Evolutionary conservation across 2,888 invertebrate genomes (phyloP), one percentile per base, ranked within the genome.

Genomic region (Drosophila lutescens): DNA sequence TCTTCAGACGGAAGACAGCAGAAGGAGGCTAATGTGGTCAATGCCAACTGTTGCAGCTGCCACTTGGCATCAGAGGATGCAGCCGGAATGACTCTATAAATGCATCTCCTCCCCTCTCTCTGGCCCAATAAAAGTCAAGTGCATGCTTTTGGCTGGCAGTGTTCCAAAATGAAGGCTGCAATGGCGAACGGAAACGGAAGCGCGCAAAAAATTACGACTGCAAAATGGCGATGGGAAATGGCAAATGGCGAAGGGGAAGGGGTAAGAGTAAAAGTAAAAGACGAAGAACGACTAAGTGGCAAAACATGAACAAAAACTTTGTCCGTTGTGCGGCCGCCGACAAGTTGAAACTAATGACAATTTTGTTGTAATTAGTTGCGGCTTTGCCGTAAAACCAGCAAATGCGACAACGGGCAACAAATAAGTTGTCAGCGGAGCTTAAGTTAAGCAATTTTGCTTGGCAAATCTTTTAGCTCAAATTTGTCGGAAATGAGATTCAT

Each of bases 311-410:
- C 84, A 86, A 86, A 87, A 84, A 84, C 78, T 86, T 85, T 80
- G 74, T 71, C 88, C 75, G 86, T 69, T 79, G 73, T 76, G 86
- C 73, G 80, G 88, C 79, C n/a, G 44, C 46, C 84, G 85, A 83
- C 85, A 86, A 86, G 84, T 86, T 84, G 86, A 80, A 88, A 88
- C 85, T 86, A 86, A 86, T 88, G 85, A 86, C 86, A 83, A 86
- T 88, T 86, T 88, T 86, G 86, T 83, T 88, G 86, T 88, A 86
- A 86, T 86, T 86, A 86, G 85, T 88, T 86, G 86, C 77, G 83
- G 83, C 87, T 87, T 80, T 74, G 69, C 76, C 59, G 68, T 59
- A 75, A 75, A 75, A 65, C 63, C 59, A 46, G 63, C 69, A 63
- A 75, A 75, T 59, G 74, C 75, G 71, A 68, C 55, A 13, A 8